Evolutionary conservation across 1,140 invertebrate genomes (phyloP).

Genomic region (Drosophila baimaii): DNA sequence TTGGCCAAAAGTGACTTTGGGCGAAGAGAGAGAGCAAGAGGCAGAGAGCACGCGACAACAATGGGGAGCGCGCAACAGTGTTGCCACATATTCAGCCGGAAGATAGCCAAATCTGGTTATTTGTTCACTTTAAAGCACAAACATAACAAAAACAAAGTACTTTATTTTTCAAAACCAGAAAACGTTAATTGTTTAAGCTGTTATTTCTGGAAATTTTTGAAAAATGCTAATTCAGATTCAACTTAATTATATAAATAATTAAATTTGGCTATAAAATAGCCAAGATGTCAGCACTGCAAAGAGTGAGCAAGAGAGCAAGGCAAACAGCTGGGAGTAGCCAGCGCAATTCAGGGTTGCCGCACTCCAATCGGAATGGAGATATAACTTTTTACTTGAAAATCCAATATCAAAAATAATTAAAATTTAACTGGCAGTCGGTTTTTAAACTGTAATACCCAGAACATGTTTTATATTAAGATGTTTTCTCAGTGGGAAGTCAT

Average conservation of each 20-base stretch:
- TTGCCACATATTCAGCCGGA: neutral
- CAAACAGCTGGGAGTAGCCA: slow-evolving; percentile 58
- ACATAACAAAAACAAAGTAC: too few species aligned
- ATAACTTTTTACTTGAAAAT: neutral
- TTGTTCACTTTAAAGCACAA: neutral
- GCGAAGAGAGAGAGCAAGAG: slow-evolving; percentile 37
- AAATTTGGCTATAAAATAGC: slow-evolving; percentile 3
- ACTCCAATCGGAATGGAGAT: neutral
- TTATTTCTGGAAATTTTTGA: fast-evolving
- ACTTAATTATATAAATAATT: too few species aligned
- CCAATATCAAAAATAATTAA: neutral
- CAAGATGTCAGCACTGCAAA: neutral
- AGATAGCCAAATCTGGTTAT: neutral
- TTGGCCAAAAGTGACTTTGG: slow-evolving; percentile 72
- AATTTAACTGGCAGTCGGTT: neutral
- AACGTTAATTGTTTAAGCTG: neutral
- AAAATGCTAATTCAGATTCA: too few species aligned
- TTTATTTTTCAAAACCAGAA: neutral
- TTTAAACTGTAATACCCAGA: neutral
- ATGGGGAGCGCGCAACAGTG: slow-evolving; percentile 20
- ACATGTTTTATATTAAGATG: neutral
- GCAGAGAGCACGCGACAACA: slow-evolving; percentile 23
- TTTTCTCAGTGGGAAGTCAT: too few species aligned
- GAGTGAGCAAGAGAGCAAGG: slow-evolving; percentile 10
- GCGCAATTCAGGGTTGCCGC: slow-evolving; percentile 39